Evolutionary conservation across 2,888 invertebrate species (phyloP), one percentile per base, ranked within the genome.

Genomic region (Drosophila meridiana): DNA sequence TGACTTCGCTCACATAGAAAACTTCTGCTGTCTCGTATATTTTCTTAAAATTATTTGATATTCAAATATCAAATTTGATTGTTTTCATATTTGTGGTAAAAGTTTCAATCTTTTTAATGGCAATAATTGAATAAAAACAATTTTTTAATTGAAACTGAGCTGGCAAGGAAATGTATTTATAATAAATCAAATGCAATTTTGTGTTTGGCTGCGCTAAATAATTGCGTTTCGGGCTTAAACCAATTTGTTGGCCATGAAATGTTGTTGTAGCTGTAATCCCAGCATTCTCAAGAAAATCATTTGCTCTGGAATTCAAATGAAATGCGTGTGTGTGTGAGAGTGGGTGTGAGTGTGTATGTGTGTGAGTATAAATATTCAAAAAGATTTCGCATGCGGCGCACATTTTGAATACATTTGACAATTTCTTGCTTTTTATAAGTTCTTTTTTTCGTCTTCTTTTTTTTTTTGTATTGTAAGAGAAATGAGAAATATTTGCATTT

Each of bases 401-500:
- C 87, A 87, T 89, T 90, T 87, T 90, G 87, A 87, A 87, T 87
- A 87, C 85, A 90, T 87, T 87, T 87, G 90, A 89, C 89, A 90
- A 84, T 90, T 89, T 85, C 82, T 70, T 56, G 58, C 38, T 61
- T 67, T 52, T 36, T 48, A 28, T 48, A 38, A 36, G 45, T 43
- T 56, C 47, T 47, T 1, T 32, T 26, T 7, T 57, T 45, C 3
- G 1, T 52, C 28, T 67, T 43, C 7, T 53, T 14, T 4, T 36
- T 38, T 34, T 68, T 58, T 52, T 42, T 64, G 50, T 76, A 77
- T 90, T 81, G 87, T 79, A 68, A 81, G 70, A 89, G 87, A 90
- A 90, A 87, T 87, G 90, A 90, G 89, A 87, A 87, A 89, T 87
- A 87, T 87, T 87, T 87, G 90, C 87, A 87, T 87, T 87, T 90